A percentile compares a stretch with the other conserved stretches of the same genome.
Conservation (phyloP, 37 sponge, comb jelly and placozoan species). For the Aplysina aerophoba region DNA sequence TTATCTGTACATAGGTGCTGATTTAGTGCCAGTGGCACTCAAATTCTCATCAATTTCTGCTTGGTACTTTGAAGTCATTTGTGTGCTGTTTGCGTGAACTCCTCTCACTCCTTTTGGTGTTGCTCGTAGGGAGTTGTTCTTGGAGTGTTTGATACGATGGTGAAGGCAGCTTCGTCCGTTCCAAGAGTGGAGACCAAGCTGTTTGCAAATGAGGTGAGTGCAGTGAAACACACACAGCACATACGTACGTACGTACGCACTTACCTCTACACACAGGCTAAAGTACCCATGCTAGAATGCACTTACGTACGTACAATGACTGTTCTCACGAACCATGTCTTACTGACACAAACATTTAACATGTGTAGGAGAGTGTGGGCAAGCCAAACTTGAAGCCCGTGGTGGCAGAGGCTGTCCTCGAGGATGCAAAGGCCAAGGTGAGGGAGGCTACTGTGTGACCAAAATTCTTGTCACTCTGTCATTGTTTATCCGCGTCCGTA, state of each 20-base stretch:
- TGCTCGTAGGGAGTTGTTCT: constrained; percentile 67
- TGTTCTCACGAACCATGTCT: too few species aligned
- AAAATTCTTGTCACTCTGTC: neutral
- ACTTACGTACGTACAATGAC: neutral
- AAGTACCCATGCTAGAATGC: neutral
- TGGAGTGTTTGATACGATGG: constrained; percentile 88
- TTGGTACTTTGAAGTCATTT: too few species aligned
- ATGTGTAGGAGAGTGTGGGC: constrained; percentile 31
- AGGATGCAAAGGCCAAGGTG: constrained; percentile 78
- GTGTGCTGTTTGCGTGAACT: neutral
- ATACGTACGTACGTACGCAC: neutral
- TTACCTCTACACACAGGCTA: neutral
- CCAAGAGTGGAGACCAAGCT: constrained; percentile 97
- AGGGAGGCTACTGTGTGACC: neutral
- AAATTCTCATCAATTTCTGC: too few species aligned
- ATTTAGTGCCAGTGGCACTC: too few species aligned
- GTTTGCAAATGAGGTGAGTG: constrained; percentile 72
- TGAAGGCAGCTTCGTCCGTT: constrained; percentile 77
- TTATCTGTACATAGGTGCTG: too few species aligned
- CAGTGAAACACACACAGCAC: neutral
- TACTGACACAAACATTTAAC: too few species aligned
- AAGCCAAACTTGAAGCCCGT: constrained; percentile 83
- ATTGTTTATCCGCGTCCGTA: too few species aligned
- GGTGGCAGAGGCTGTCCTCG: constrained; percentile 68
- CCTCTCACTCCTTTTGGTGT: neutral